phyloP scores from a whole-genome alignment of 2,113 vertebrate genomes.

The Alouatta palliata region DNA sequence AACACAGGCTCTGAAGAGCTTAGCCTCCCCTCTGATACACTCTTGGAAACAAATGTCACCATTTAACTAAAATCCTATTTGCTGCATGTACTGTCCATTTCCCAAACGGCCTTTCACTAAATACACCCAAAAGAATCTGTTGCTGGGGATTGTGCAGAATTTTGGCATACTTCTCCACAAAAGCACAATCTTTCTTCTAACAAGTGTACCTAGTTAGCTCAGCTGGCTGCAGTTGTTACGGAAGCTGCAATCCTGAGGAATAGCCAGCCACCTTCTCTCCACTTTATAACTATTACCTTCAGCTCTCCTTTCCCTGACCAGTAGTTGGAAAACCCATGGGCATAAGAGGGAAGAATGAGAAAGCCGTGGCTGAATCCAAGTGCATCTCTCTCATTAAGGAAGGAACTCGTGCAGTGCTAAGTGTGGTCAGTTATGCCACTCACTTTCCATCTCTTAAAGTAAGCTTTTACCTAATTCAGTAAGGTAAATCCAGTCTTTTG shows the following conservation, averaged over 20 bases:
- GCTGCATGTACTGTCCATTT: constrained; percentile 54
- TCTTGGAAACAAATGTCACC: constrained; percentile 76
- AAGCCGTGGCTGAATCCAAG: background rate
- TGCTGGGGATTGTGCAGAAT: constrained; percentile 62
- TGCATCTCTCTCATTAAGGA: background rate
- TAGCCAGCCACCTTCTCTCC: background rate
- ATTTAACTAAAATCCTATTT: constrained; percentile 69
- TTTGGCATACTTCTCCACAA: constrained; percentile 45
- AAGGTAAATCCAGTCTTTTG: background rate
- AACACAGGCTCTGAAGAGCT: constrained; percentile 75
- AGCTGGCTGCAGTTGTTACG: background rate
- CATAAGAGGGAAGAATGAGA: background rate
- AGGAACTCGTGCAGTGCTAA: background rate
- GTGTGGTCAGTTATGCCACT: background rate
- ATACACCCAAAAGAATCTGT: constrained; percentile 63
- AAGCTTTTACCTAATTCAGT: background rate
- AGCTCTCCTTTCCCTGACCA: background rate
- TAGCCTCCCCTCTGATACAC: constrained; percentile 69
- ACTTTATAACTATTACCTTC: background rate
- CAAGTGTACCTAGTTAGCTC: constrained; percentile 40
- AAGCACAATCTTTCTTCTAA: constrained; percentile 55
- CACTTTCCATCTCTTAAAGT: background rate
- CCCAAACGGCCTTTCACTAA: constrained; percentile 65
- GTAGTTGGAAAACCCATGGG: background rate
- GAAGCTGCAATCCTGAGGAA: background rate